phyloP scores from a whole-genome alignment of 1,140 invertebrate species.

The Bombus ignitus region DNA sequence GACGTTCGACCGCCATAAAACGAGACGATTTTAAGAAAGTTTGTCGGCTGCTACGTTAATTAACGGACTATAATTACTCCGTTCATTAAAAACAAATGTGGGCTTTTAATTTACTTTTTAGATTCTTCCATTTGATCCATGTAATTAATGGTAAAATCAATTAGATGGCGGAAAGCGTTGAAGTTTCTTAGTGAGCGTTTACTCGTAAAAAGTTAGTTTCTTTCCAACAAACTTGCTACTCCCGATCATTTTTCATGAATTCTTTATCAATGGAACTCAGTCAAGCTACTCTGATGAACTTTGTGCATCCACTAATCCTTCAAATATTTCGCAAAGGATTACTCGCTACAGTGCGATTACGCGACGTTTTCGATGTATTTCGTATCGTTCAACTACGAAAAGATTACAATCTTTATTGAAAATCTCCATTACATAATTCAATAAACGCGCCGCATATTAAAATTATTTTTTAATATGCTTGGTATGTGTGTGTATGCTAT shows the following conservation, averaged over 20 bases:
- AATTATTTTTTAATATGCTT: not conserved
- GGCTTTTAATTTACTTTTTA: not conserved
- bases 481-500: no score
- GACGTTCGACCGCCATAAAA: no score
- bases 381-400: not conserved
- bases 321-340: not conserved
- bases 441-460: not conserved
- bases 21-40: no score
- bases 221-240: not conserved
- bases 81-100: not conserved
- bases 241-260: conserved; percentile 31
- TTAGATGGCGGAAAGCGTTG: not conserved
- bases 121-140: not conserved
- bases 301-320: not conserved
- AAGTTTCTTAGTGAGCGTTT: not conserved
- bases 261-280: not conserved
- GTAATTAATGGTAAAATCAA: conserved; percentile 11
- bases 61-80: not conserved
- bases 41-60: not conserved
- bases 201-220: not conserved
- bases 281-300: not conserved
- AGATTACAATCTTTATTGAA: not conserved
- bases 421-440: not conserved
- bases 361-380: not conserved
- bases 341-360: not conserved